Evolutionary conservation across 1,140 invertebrate species (phyloP).

Genomic region (Diuraphis noxia): DNA sequence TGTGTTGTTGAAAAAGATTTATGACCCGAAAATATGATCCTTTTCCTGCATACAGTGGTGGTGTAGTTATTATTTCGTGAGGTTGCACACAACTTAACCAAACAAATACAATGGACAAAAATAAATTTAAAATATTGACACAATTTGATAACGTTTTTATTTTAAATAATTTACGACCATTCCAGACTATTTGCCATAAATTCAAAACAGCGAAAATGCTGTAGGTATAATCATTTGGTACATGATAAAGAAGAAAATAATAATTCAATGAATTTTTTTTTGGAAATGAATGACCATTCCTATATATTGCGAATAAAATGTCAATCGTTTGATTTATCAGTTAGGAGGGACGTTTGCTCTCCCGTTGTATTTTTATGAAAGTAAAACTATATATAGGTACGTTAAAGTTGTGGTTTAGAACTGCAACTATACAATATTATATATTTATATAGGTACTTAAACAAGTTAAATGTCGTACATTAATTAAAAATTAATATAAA

Average conservation of each 20-base stretch:
- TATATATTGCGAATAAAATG: background rate
- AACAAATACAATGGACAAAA: conserved; percentile 19
- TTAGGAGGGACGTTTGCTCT: background rate
- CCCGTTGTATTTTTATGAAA: background rate
- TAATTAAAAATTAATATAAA: background rate
- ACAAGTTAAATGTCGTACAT: background rate
- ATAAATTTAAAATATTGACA: conserved; percentile 26
- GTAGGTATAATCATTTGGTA: conserved; percentile 8
- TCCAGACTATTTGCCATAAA: conserved; percentile 27
- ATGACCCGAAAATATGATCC: conserved; percentile 46
- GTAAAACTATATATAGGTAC: background rate
- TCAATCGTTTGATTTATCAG: conserved; percentile 25
- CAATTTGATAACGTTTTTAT: conserved; percentile 27
- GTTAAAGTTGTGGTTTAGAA: background rate
- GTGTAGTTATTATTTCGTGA: conserved; percentile 39
- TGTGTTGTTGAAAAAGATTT: conserved; percentile 48
- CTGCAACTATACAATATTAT: background rate
- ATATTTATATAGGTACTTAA: background rate
- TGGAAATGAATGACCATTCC: background rate
- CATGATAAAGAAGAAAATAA: conserved; percentile 30
- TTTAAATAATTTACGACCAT: conserved; percentile 45
- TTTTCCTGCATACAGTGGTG: conserved; percentile 24
- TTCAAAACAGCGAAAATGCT: background rate
- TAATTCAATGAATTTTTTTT: conserved; percentile 18
- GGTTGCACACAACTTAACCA: conserved; percentile 23